Base-by-base conservation (phyloP, 1,140 invertebrate species). In the Dendroctonus valens region DNA sequence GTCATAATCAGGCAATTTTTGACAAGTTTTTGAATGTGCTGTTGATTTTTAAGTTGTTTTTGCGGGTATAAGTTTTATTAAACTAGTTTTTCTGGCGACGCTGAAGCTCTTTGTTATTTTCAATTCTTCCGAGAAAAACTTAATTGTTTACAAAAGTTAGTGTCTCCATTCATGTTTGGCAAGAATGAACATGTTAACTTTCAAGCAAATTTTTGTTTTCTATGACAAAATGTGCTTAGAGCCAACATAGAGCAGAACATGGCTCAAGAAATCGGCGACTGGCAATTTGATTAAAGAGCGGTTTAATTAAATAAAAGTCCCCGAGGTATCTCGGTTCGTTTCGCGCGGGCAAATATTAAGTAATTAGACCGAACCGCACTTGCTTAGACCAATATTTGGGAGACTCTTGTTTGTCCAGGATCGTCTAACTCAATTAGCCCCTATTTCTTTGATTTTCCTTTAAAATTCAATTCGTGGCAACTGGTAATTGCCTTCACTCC, bases 311-410 rank as follows among this genome's bases (percentile, higher is more conserved):
- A 57, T 65, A 57, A 65, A 57, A 65, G 37, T 65, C 51, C 53
- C 62, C 44, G 39, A 55, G 44, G 44, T 57, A 65, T 65, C 46
- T 57, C 62, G 62, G 62, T 57, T 65, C 53, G 53, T 65, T 65
- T 65, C 53, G 44, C 62, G 46, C 53, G 37, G 52, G 62, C 62
- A 65, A 65, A 65, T 65, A 65, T 65, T 65, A 57, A 41, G 62
- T 65, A 65, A 65, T 65, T 65, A 65, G 62, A 49, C 26, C 46
- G 14, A 57, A 55, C 62, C 52, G 62, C 62, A 65, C 54, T 65
- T 39, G 44, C 62, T 57, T 49, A 57, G 57, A 65, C 62, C 53
- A 65, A 65, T 65, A 54, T 65, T 65, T 65, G 62, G 12, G 38
- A 62, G 59, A 40, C 49, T 15, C 44, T 15, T 46, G 42, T 65